These are phyloP conservation scores for Anticlea derivata DNA, from an alignment of 2,888 invertebrate species.

Conservation along the genomic window DNA sequence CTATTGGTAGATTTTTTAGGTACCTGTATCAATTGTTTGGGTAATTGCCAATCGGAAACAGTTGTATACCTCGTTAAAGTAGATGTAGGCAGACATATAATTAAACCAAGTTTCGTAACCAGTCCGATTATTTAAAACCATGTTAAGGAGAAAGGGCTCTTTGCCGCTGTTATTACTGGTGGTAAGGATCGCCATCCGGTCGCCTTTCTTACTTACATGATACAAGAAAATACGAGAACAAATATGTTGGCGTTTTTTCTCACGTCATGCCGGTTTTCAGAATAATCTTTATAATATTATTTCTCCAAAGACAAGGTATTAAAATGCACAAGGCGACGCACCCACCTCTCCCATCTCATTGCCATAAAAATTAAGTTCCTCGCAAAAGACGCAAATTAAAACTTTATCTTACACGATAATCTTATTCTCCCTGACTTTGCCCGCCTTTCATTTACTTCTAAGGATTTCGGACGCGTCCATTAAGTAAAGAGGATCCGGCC, in stretches of 20 bases:
- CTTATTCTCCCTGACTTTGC: constrained; percentile 61
- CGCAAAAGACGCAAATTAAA: constrained; percentile 50
- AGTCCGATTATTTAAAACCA: too few species aligned
- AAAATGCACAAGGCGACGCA: constrained; percentile 25
- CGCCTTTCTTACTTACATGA: too few species aligned
- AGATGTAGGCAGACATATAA: too few species aligned
- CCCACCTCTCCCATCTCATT: constrained; percentile 29
- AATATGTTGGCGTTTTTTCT: too few species aligned
- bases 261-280: too few species aligned
- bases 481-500: constrained; percentile 75
- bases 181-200: too few species aligned
- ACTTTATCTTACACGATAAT: constrained; percentile 57
- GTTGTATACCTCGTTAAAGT: too few species aligned
- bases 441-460: constrained; percentile 61
- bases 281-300: constrained; percentile 1
- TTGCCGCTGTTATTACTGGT: too few species aligned
- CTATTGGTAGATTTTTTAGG: constrained; percentile 41
- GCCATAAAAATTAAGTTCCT: constrained; percentile 45
- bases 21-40: constrained; percentile 8
- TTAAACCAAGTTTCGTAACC: too few species aligned
- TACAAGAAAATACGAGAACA: too few species aligned
- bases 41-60: background rate
- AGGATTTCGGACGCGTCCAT: constrained; percentile 73
- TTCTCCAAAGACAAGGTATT: constrained; percentile 18
- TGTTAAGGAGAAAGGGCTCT: too few species aligned